Percentiles rank a stretch among this genome's conserved stretches.
Conservation (phyloP, 2,113 vertebrate genomes). For the Pygoscelis antarcticus region DNA sequence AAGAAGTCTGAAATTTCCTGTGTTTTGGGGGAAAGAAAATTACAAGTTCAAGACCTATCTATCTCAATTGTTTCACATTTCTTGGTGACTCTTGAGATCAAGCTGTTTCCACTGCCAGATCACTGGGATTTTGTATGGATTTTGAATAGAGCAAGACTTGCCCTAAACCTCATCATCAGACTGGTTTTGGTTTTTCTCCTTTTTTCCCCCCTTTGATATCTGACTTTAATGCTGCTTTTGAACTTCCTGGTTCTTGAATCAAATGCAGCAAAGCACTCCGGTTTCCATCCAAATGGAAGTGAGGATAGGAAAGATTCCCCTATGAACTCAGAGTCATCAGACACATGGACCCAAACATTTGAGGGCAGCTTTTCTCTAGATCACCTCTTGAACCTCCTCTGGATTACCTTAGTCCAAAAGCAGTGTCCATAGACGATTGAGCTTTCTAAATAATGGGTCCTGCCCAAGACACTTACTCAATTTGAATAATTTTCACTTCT, state of each 20-base stretch:
- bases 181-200: fast-evolving
- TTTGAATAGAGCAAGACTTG: not conserved
- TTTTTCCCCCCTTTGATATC: not conserved
- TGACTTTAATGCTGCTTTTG: not conserved
- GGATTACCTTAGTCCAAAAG: not conserved
- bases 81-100: not conserved
- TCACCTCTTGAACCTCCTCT: not conserved
- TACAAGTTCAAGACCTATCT: not conserved
- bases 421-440: not conserved
- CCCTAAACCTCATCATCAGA: not conserved
- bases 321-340: not conserved
- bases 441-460: not conserved
- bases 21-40: not conserved
- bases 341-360: not conserved
- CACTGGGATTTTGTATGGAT: not conserved
- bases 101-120: not conserved
- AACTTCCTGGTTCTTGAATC: not conserved
- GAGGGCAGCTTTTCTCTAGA: not conserved
- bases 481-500: not conserved
- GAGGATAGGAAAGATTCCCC: not conserved
- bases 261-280: not conserved
- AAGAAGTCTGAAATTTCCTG: not conserved
- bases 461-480: not conserved
- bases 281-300: not conserved
- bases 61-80: not conserved